phyloP scores from a whole-genome alignment of 1,140 invertebrate genomes.

The Cephus cinctus region DNA sequence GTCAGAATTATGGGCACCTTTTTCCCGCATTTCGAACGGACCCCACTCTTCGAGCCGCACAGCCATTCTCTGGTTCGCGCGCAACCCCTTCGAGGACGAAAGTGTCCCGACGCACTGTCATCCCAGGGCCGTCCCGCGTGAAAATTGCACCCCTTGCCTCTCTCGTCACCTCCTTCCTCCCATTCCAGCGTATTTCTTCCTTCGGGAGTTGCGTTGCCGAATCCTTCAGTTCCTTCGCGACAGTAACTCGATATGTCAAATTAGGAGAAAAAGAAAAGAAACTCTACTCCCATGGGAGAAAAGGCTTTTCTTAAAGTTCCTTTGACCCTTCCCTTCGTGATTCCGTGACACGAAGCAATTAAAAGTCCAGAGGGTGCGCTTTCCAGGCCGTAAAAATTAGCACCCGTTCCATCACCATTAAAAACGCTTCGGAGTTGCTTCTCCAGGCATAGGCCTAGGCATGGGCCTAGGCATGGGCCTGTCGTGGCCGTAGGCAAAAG shows the following conservation, averaged over 20 bases:
- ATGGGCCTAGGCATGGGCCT: too few relatives aligned
- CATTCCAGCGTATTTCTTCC: too few relatives aligned
- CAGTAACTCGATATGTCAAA: too few relatives aligned
- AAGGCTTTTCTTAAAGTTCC: too few relatives aligned
- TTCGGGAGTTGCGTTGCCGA: too few relatives aligned
- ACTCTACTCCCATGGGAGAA: too few relatives aligned
- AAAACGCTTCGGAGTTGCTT: neutral
- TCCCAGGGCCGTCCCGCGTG: slow-evolving; percentile 23
- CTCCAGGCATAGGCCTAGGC: neutral
- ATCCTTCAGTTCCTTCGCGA: too few relatives aligned
- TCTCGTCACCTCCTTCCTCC: slow-evolving; percentile 5
- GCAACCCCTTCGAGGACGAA: slow-evolving; percentile 21
- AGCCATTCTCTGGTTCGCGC: slow-evolving; percentile 6
- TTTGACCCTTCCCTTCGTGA: too few relatives aligned
- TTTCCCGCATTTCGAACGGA: slow-evolving; percentile 22
- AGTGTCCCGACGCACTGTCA: slow-evolving; percentile 24
- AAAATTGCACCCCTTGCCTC: slow-evolving; percentile 19
- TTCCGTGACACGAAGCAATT: too few relatives aligned
- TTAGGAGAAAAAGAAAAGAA: too few relatives aligned
- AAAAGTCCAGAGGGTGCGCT: too few relatives aligned
- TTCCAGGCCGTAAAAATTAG: neutral
- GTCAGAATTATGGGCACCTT: slow-evolving; percentile 35
- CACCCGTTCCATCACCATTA: neutral
- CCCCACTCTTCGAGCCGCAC: neutral
- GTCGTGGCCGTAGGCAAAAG: too few relatives aligned